Percentiles rank a stretch among this genome's conserved stretches.
Evolutionary conservation across 2,113 vertebrate genomes (phyloP).

Genomic region (Crypturellus undulatus): DNA sequence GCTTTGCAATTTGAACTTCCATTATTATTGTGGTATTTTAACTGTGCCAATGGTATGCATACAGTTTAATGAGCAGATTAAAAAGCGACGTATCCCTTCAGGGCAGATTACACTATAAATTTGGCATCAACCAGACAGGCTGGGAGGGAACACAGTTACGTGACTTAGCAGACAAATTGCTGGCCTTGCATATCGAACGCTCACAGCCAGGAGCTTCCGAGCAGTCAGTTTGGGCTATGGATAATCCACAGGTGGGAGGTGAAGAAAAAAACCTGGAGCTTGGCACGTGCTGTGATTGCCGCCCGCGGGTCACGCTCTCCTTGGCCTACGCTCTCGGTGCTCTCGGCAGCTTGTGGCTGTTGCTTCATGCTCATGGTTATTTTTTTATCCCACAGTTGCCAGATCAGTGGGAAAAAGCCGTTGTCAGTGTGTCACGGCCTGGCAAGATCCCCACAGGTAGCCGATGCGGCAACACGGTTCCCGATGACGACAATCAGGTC

Average conservation of each 20-base stretch:
- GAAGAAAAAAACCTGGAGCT: not conserved
- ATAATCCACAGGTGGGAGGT: not conserved
- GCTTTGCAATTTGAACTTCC: not conserved
- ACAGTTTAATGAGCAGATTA: not conserved
- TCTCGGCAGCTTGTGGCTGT: accelerated
- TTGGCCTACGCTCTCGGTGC: not conserved
- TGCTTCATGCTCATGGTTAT: not conserved
- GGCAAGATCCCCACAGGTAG: conserved; percentile 87
- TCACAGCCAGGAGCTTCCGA: not conserved
- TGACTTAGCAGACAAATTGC: accelerated
- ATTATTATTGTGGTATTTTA: not conserved
- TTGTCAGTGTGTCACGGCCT: conserved; percentile 88
- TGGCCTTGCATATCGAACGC: not conserved
- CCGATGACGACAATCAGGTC: conserved; percentile 93
- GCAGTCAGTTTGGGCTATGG: not conserved
- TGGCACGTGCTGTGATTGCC: not conserved
- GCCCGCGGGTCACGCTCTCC: accelerated
- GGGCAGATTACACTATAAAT: not conserved
- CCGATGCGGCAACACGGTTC: conserved; percentile 93
- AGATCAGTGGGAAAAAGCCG: conserved; percentile 95
- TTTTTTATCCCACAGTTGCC: conserved; percentile 83
- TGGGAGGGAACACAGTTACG: not conserved
- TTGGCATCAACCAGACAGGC: not conserved
- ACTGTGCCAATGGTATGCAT: not conserved
- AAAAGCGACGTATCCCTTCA: not conserved